A percentile compares a stretch with the other conserved stretches of the same genome.
Conservation (phyloP, 2,113 vertebrate species). For the Serinus canaria region DNA sequence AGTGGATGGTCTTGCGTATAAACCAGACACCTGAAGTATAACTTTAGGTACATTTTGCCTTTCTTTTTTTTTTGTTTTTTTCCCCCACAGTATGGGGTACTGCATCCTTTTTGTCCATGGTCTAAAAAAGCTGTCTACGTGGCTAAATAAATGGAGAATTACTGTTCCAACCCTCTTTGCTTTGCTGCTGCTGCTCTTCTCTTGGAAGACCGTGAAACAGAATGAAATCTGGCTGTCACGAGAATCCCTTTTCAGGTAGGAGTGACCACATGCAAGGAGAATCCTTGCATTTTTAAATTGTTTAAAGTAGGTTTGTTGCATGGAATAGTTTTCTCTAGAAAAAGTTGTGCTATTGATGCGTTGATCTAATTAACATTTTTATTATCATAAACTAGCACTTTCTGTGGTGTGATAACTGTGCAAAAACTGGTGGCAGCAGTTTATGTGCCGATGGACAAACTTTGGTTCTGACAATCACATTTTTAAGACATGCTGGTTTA, state of each 20-base stretch:
- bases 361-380: neutral
- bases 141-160: slow-evolving; percentile 81
- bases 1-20: neutral
- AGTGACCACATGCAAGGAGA: neutral
- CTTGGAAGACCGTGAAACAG: slow-evolving; percentile 92
- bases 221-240: slow-evolving; percentile 94
- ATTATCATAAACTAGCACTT: neutral
- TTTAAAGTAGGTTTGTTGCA: neutral
- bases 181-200: slow-evolving; percentile 88
- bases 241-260: slow-evolving; percentile 93
- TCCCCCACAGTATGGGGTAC: slow-evolving; percentile 90
- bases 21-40: neutral
- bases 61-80: neutral
- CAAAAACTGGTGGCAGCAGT: neutral
- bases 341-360: neutral
- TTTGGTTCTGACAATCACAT: neutral
- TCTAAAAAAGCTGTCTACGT: slow-evolving; percentile 79
- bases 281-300: neutral
- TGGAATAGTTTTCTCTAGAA: neutral
- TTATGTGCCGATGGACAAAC: neutral
- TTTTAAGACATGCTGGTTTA: neutral
- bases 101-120: slow-evolving; percentile 93
- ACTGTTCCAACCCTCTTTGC: slow-evolving; percentile 76
- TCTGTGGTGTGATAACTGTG: neutral
- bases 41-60: neutral